Conservation (phyloP, 2,797 vertebrate genomes). For the Phataginus tetradactyla region DNA sequence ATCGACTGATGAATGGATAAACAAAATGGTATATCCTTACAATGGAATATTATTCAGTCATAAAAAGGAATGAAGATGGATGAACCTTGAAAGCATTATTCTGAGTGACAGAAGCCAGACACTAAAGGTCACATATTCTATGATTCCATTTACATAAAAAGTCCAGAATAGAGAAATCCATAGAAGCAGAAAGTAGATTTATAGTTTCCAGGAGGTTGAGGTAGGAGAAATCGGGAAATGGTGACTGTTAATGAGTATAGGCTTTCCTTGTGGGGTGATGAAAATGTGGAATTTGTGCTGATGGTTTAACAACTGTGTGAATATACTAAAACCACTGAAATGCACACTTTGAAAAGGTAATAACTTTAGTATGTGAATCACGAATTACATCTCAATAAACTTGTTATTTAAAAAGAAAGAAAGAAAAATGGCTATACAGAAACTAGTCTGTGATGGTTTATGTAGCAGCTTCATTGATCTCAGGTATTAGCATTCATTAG, state of each 20-base stretch:
- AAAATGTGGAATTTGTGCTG: not conserved
- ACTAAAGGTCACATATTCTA: not conserved
- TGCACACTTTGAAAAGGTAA: not conserved
- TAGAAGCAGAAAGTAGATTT: not conserved
- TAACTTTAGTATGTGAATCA: not conserved
- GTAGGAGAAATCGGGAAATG: too few relatives aligned
- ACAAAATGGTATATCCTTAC: not conserved
- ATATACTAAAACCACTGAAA: not conserved
- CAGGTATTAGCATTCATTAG: not conserved
- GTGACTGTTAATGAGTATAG: not conserved
- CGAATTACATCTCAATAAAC: slow-evolving; percentile 34
- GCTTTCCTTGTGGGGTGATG: not conserved
- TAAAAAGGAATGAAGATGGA: not conserved
- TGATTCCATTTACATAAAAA: not conserved
- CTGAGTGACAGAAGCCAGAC: not conserved
- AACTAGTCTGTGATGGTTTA: not conserved
- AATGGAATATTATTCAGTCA: not conserved
- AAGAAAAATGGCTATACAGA: not conserved
- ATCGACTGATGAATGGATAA: not conserved
- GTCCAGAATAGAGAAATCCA: not conserved
- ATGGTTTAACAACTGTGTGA: not conserved
- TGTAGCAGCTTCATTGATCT: not conserved
- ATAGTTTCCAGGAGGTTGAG: not conserved
- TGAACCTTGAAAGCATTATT: not conserved
- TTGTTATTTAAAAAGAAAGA: not conserved